Evolutionary conservation across 2,888 invertebrate species (phyloP).

Genomic region (Ormyrus labotus): DNA sequence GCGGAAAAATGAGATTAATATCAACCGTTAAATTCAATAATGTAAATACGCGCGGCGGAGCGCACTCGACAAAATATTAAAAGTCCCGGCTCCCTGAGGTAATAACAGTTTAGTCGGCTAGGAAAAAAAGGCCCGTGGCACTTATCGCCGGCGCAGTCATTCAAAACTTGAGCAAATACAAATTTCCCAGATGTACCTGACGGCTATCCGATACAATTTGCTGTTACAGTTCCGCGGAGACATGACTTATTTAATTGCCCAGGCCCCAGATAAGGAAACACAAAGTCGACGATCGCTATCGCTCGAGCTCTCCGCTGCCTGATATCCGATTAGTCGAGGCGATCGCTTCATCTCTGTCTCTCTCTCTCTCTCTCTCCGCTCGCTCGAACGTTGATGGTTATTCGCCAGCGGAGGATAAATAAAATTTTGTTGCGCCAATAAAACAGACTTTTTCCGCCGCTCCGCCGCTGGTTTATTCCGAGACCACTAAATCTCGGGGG

Average conservation of each 20-base stretch:
- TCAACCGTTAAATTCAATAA: constrained; percentile 43
- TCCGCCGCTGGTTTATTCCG: constrained; percentile 23
- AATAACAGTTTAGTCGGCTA: constrained; percentile 9
- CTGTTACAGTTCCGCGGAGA: constrained; percentile 42
- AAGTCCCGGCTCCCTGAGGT: too few species aligned
- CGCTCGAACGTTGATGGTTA: neutral
- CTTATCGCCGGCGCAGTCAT: constrained; percentile 6
- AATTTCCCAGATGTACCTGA: constrained; percentile 45
- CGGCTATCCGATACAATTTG: constrained; percentile 49
- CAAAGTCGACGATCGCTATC: constrained; percentile 54
- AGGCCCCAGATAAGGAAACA: constrained; percentile 52
- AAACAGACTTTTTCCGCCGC: constrained; percentile 29
- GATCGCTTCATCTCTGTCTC: too few species aligned
- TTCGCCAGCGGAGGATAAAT: constrained; percentile 32
- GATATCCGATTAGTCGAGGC: too few species aligned
- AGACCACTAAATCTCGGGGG: constrained; percentile 33
- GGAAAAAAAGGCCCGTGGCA: neutral
- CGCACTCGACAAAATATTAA: neutral
- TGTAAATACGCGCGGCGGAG: neutral
- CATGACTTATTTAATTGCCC: constrained; percentile 56
- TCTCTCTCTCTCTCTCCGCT: constrained; percentile 9
- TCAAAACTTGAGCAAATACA: constrained; percentile 32
- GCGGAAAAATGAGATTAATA: constrained; percentile 25
- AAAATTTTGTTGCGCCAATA: constrained; percentile 54
- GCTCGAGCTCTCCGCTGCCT: neutral